Evolutionary conservation across 2,113 vertebrate genomes (phyloP).

Genomic region (Eubucco bourcierii): DNA sequence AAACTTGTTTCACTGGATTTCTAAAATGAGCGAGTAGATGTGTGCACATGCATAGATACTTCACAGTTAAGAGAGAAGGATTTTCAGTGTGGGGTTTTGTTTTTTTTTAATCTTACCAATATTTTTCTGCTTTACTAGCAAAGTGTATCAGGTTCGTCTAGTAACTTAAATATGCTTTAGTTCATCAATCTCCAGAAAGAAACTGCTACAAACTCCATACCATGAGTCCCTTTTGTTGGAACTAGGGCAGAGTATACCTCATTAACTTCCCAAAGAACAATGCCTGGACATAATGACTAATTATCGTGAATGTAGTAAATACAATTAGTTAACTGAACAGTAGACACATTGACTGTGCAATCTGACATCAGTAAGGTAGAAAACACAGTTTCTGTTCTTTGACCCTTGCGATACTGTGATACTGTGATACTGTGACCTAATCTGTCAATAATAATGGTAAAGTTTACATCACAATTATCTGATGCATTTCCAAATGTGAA

Average conservation of each 20-base stretch:
- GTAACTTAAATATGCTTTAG: not conserved
- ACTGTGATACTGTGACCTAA: too few relatives aligned
- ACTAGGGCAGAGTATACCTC: accelerated
- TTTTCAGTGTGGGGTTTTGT: accelerated
- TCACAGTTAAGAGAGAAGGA: not conserved
- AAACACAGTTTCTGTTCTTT: not conserved
- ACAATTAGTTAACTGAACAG: not conserved
- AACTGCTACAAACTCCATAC: not conserved
- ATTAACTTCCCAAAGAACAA: not conserved
- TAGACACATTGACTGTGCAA: not conserved
- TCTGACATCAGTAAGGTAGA: not conserved
- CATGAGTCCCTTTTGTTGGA: not conserved
- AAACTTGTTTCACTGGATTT: not conserved
- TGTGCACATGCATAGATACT: too few relatives aligned
- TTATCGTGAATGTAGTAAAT: not conserved
- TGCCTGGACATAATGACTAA: not conserved
- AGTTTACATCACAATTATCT: not conserved
- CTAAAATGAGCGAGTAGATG: not conserved
- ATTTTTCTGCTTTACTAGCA: not conserved
- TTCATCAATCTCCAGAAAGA: not conserved
- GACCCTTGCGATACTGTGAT: too few relatives aligned
- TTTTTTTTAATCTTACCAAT: not conserved
- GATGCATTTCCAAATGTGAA: not conserved
- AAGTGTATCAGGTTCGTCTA: not conserved
- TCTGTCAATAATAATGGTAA: not conserved